A percentile compares a stretch with the other conserved stretches of the same genome.
These are phyloP conservation scores for Panulirus ornatus DNA, from an alignment of 1,140 invertebrate genomes.

Conservation along the genomic window DNA sequence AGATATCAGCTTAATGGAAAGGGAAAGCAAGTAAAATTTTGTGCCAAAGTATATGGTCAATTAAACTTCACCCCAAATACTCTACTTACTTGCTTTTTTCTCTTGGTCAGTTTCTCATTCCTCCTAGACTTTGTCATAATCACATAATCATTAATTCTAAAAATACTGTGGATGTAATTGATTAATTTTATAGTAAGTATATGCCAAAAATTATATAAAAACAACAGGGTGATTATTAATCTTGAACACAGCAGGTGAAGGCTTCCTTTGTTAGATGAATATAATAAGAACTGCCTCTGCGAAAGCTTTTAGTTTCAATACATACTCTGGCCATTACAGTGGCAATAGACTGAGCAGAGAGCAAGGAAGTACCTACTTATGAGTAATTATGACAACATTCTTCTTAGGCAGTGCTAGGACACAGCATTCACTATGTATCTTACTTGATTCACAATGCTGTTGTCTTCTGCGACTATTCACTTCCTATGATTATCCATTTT, in stretches of 20 bases:
- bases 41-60: neutral
- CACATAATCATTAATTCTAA: neutral
- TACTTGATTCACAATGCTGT: too few species aligned
- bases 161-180: neutral
- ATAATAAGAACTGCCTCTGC: neutral
- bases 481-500: too few species aligned
- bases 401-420: too few species aligned
- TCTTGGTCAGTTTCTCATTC: too few species aligned
- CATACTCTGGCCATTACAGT: neutral
- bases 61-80: neutral
- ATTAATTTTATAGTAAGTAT: neutral
- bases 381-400: too few species aligned
- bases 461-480: too few species aligned
- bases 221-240: neutral
- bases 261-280: neutral
- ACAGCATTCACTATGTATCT: too few species aligned
- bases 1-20: neutral
- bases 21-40: neutral
- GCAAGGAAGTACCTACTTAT: too few species aligned
- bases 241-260: neutral
- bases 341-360: too few species aligned
- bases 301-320: neutral
- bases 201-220: neutral
- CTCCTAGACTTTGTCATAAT: too few species aligned
- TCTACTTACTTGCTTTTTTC: too few species aligned